These are phyloP conservation scores for Asbolus verrucosus DNA, from an alignment of 1,140 invertebrate species.

Conservation along the genomic window DNA sequence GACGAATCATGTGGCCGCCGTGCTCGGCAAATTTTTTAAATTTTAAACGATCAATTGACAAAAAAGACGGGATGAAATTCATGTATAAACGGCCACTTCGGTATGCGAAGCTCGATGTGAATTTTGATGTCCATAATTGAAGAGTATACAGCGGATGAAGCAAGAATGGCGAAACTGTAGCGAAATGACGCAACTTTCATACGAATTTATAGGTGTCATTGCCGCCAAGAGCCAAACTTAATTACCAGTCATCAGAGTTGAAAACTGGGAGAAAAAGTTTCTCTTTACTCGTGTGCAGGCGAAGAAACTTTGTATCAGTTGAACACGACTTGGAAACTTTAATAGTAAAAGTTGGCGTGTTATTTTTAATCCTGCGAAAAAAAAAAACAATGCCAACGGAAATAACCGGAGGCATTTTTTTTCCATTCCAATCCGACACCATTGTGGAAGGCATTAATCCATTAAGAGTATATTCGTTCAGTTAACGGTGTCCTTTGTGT, in stretches of 20 bases:
- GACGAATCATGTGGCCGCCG: too few species aligned
- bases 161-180: not conserved
- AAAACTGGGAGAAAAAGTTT: constrained; percentile 32
- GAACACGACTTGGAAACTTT: constrained; percentile 33
- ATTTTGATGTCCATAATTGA: too few species aligned
- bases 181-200: constrained; percentile 5
- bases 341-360: constrained; percentile 32
- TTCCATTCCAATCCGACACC: not conserved
- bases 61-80: too few species aligned
- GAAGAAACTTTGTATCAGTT: constrained; percentile 18
- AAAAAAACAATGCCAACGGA: not conserved
- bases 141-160: too few species aligned
- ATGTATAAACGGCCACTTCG: too few species aligned
- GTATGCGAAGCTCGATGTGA: too few species aligned
- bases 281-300: not conserved
- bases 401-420: not conserved
- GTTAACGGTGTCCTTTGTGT: constrained; percentile 33
- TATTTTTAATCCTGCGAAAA: constrained; percentile 33
- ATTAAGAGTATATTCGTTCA: constrained; percentile 6
- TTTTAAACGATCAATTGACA: too few species aligned
- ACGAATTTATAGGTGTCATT: constrained; percentile 2
- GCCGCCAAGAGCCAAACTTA: constrained; percentile 11
- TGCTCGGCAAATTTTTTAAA: too few species aligned
- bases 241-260: constrained; percentile 11
- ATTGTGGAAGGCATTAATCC: not conserved